Base-by-base conservation (phyloP, 2,797 vertebrate genomes). In the Sebastes hubbsi region DNA sequence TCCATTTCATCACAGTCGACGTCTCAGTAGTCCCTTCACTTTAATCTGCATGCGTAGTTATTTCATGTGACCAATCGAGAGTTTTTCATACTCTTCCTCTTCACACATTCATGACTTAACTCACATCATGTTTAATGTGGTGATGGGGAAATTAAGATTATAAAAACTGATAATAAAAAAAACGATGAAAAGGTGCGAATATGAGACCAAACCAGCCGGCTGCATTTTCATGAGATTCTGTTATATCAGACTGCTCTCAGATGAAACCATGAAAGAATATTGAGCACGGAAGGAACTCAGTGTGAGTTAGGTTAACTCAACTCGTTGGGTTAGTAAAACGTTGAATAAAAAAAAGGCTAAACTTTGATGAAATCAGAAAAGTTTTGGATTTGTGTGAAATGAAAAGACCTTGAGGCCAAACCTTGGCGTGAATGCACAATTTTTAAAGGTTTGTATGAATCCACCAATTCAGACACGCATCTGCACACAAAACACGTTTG, bases 171-270 rank as follows among this genome's bases (percentile, higher is more conserved):
- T 16, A 1, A n/a, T 54, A 14, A 25, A 49, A 71, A 63, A 36
- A 32, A n/a, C 34, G 4, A 62, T 61, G 32, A 66, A 71, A 75
- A 46, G 12, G 36, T 66, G 25, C 20, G 12, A 62, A 54, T 38
- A 22, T 67, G 55, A 54, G 55, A 24, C 22, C 38, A 61, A 81
- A 64, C 7, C 22, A 54, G 4, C n/a, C 2, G 16, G 38, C 49
- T 68, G 29, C n/a, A 59, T 52, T 69, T 70, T 78, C 61, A 66
- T 34, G 22, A 75, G 30, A 58, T 75, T 70, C 34, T 76, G 36
- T 71, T 87, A 80, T 24, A 80, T 80, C 58, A 52, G 20, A 34
- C 20, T 38, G n/a, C 32, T 63, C 56, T 74, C 27, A 67, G 24
- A 78, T 56, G 38, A 65, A 46, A 34, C 27, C 32, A 49, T 38